Conservation (phyloP, 2,113 vertebrate genomes). For the Addax nasomaculatus region DNA sequence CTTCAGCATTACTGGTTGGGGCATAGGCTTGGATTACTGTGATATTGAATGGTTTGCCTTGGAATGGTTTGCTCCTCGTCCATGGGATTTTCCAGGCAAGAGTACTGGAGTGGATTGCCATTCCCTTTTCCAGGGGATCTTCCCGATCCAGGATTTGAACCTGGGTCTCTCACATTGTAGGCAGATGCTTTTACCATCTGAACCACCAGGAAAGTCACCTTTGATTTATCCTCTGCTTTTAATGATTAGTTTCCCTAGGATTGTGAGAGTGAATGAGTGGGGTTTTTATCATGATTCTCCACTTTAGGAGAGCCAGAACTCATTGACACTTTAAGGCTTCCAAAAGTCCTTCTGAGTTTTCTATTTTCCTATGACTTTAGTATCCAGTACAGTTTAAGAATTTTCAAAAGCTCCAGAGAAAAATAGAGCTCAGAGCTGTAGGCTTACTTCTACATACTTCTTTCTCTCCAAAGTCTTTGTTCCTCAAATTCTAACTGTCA, state of each 20-base stretch:
- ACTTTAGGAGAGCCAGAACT: background rate
- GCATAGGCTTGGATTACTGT: background rate
- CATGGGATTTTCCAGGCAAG: background rate
- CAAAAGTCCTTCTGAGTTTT: background rate
- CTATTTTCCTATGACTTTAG: background rate
- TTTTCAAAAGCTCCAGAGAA: background rate
- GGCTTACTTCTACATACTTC: background rate
- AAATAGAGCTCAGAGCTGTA: background rate
- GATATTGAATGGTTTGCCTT: background rate
- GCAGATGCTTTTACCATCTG: background rate
- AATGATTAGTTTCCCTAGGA: background rate
- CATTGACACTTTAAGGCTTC: background rate
- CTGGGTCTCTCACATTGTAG: fast-evolving
- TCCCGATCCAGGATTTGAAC: background rate
- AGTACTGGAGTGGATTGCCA: background rate
- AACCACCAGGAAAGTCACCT: background rate
- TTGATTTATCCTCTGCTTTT: background rate
- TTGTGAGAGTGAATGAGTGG: background rate
- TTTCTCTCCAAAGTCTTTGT: background rate
- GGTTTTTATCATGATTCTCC: background rate
- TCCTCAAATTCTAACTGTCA: background rate
- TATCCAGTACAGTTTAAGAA: background rate
- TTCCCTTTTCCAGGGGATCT: background rate
- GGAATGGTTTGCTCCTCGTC: background rate
- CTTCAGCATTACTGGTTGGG: fast-evolving